These are phyloP conservation scores for Pungitius pungitius DNA, from an alignment of 2,113 vertebrate species.

Conservation along the genomic window DNA sequence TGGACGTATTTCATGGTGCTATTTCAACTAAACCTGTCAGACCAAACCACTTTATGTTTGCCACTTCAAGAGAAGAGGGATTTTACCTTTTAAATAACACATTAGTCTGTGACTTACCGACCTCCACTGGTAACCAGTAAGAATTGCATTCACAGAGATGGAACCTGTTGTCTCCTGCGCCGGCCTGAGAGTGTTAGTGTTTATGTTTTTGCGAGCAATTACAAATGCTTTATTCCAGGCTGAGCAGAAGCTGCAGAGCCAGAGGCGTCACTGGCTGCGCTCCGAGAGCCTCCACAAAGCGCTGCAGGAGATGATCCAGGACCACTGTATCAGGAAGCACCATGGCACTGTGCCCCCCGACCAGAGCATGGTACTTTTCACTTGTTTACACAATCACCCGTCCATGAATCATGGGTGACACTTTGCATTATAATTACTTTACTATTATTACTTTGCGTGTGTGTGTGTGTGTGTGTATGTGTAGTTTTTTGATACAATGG, in stretches of 20 bases:
- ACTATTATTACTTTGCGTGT: background rate
- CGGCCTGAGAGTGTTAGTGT: too few species aligned
- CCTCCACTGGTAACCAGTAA: constrained; percentile 15
- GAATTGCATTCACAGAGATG: constrained; percentile 9
- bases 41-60: background rate
- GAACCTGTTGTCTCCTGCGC: fast-evolving
- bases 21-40: background rate
- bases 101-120: background rate
- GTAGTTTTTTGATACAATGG: constrained; percentile 84
- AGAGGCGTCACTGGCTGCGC: constrained; percentile 81
- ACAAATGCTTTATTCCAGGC: constrained; percentile 51
- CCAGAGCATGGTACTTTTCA: constrained; percentile 78
- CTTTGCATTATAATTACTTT: too few species aligned
- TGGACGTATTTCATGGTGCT: background rate
- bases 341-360: constrained; percentile 68
- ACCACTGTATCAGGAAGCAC: constrained; percentile 78
- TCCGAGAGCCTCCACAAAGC: constrained; percentile 79
- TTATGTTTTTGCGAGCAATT: background rate
- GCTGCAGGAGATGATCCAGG: constrained; percentile 84
- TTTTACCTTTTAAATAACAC: background rate
- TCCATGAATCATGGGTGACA: background rate
- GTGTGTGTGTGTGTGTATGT: constrained; percentile 1
- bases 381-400: background rate
- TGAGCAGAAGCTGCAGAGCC: constrained; percentile 79
- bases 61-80: background rate